These are phyloP conservation scores for Notocelia uddmanniana DNA, from an alignment of 2,888 invertebrate species.

Conservation along the genomic window DNA sequence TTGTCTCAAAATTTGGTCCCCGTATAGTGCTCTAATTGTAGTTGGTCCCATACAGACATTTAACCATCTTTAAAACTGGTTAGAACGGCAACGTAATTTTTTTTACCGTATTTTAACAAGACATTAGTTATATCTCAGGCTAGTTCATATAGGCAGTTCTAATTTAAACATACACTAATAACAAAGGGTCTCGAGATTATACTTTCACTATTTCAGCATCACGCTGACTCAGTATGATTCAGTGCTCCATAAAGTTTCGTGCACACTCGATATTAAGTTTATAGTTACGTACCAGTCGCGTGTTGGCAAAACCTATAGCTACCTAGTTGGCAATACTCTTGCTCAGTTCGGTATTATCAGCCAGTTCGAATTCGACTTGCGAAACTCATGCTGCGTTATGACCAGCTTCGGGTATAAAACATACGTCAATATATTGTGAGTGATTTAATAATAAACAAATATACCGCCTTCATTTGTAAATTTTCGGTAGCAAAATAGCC, in stretches of 20 bases:
- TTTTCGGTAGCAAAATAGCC: neutral
- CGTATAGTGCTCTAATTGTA: too few species aligned
- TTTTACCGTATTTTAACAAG: too few species aligned
- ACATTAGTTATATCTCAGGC: neutral
- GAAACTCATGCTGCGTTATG: conserved; percentile 69
- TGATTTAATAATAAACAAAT: neutral
- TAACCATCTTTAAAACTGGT: too few species aligned
- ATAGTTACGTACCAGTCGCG: conserved; percentile 71
- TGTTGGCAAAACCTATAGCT: conserved; percentile 80
- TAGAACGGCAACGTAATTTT: too few species aligned
- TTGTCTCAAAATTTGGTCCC: too few species aligned
- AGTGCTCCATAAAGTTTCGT: conserved; percentile 52
- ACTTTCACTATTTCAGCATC: conserved; percentile 45
- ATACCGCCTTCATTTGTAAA: neutral
- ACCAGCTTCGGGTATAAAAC: conserved; percentile 47
- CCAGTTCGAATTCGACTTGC: conserved; percentile 75
- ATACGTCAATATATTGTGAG: neutral
- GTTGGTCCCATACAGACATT: too few species aligned
- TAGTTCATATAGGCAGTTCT: too few species aligned
- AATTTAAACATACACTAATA: conserved; percentile 7
- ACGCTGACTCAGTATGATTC: conserved; percentile 44
- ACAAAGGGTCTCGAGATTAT: conserved; percentile 21
- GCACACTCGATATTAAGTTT: conserved; percentile 61
- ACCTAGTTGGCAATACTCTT: conserved; percentile 72
- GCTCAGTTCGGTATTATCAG: conserved; percentile 70